Evolutionary conservation across 1,140 invertebrate genomes (phyloP).

Genomic region (Drosophila sulfurigaster): DNA sequence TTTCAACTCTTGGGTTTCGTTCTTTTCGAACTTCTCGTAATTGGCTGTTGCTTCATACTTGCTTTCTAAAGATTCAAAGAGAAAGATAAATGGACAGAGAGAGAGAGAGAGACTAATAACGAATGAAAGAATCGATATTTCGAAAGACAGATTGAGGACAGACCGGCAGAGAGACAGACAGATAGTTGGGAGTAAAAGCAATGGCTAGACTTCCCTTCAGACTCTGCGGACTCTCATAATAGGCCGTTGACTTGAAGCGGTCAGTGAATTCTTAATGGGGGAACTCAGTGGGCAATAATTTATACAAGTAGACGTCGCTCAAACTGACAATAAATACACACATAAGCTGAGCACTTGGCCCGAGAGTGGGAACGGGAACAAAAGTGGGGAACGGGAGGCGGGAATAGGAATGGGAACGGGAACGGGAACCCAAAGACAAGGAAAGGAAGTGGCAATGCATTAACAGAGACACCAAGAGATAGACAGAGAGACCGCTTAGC

Average conservation of each 20-base stretch:
- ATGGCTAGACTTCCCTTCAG: slow-evolving; percentile 62
- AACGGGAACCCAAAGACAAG: slow-evolving; percentile 27
- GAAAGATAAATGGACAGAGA: not conserved
- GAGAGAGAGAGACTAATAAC: slow-evolving; percentile 19
- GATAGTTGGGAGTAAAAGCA: slow-evolving; percentile 28
- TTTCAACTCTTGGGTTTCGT: slow-evolving; percentile 14
- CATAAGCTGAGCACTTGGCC: slow-evolving; percentile 24
- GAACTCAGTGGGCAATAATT: slow-evolving; percentile 73
- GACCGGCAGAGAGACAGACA: slow-evolving; percentile 22
- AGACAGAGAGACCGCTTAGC: not conserved
- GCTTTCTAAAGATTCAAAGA: slow-evolving; percentile 41
- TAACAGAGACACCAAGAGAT: slow-evolving; percentile 57
- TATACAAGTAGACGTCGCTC: slow-evolving; percentile 66
- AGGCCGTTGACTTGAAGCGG: slow-evolving; percentile 79
- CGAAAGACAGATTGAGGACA: slow-evolving; percentile 33
- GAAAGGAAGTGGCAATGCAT: slow-evolving; percentile 75
- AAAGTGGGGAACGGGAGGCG: slow-evolving; percentile 15
- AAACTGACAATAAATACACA: slow-evolving; percentile 59
- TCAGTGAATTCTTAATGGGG: slow-evolving; percentile 80
- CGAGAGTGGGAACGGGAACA: not conserved
- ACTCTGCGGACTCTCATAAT: slow-evolving; percentile 43
- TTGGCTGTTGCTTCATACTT: slow-evolving; percentile 33
- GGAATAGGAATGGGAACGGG: slow-evolving; percentile 14
- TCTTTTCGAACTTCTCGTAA: slow-evolving; percentile 24
- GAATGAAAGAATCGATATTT: slow-evolving; percentile 49